Conservation (phyloP, 2,113 vertebrate genomes). For the Dasyprocta punctata region DNA sequence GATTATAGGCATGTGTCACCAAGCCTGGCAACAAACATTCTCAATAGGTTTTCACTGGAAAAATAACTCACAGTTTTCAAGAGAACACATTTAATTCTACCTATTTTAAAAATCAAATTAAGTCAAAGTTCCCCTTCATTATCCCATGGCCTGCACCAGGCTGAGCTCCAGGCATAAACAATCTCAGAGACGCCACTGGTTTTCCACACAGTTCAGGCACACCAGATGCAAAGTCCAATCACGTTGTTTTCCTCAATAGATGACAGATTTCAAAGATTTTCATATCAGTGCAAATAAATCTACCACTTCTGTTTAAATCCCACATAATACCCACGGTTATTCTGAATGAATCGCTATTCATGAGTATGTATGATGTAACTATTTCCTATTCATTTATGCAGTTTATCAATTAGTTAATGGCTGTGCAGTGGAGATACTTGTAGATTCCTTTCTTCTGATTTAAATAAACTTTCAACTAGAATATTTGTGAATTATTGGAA, state of each 20-base stretch:
- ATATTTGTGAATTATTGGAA: background rate
- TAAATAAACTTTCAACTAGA: background rate
- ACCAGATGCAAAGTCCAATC: background rate
- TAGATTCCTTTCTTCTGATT: background rate
- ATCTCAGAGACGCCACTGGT: background rate
- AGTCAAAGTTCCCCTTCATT: background rate
- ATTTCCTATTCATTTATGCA: background rate
- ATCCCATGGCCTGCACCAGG: background rate
- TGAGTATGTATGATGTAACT: background rate
- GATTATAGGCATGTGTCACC: background rate
- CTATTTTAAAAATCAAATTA: background rate
- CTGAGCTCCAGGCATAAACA: background rate
- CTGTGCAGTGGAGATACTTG: background rate
- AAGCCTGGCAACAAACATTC: no score
- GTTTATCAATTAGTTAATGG: background rate
- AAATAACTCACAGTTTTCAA: background rate
- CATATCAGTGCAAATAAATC: background rate
- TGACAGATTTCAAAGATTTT: conserved; percentile 8
- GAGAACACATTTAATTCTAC: background rate
- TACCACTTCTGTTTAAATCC: conserved; percentile 33
- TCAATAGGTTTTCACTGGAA: background rate
- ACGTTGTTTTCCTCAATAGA: background rate
- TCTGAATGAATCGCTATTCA: background rate
- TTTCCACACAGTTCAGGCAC: background rate
- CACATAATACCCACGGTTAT: background rate